Conservation (phyloP, 2,113 vertebrate genomes). For the Anser brachyrhynchus region DNA sequence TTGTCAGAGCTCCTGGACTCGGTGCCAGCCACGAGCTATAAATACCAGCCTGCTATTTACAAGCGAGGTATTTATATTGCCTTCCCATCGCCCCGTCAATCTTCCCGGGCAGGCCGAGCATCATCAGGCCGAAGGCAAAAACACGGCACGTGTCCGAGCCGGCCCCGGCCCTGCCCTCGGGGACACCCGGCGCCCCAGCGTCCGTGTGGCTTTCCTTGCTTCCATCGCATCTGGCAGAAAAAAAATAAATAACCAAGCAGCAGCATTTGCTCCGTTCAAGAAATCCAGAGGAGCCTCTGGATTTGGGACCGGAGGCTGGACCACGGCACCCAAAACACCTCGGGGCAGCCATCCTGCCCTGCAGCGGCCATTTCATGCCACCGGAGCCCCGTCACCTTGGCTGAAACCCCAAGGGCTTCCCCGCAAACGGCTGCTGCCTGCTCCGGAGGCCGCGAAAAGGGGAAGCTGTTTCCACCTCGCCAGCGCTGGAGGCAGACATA, state of each 20-base stretch:
- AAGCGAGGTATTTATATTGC: background rate
- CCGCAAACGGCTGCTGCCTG: background rate
- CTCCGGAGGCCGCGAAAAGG: background rate
- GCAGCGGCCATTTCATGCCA: too few species aligned
- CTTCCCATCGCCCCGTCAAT: background rate
- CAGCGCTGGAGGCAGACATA: background rate
- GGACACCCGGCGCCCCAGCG: rapidly evolving
- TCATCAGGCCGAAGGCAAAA: background rate
- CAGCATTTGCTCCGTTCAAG: rapidly evolving
- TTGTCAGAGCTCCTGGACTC: background rate
- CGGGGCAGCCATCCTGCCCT: background rate
- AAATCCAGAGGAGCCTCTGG: background rate
- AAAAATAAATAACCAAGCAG: background rate
- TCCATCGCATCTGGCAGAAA: background rate
- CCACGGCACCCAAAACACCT: background rate
- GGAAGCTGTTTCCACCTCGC: background rate
- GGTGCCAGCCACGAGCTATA: constrained; percentile 32
- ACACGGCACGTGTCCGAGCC: rapidly evolving
- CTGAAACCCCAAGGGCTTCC: background rate
- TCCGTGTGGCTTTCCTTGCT: rapidly evolving
- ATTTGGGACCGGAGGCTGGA: rapidly evolving
- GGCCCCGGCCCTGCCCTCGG: background rate
- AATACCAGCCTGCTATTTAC: constrained; percentile 45
- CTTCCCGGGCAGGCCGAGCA: background rate
- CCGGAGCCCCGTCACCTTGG: background rate